Base-by-base conservation (phyloP, 1,140 invertebrate genomes). In the Drosophila malerkotliana region DNA sequence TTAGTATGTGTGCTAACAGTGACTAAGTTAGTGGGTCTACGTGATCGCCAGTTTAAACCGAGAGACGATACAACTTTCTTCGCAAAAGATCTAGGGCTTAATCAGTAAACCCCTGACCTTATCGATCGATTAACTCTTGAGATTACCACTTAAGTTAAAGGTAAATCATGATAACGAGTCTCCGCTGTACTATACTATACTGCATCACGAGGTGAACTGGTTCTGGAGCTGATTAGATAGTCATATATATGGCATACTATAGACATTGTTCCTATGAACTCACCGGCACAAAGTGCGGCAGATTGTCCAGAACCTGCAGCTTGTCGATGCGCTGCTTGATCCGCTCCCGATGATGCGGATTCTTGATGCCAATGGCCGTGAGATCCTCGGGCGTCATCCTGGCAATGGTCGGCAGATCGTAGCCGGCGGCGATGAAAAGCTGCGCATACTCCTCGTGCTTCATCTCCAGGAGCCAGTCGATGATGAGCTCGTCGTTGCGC, bases 321-420 rank as follows among this genome's bases (percentile, higher is more conserved):
- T 97, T 96, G 49, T 97, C 97, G 85, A 99, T 99, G 93, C 99
- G 98, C 51, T 97, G 95, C 93, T 99, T 99, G 73, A 99, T 94
- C 79, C 96, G 94, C 90, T 99, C 99, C 66, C 99, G 94, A 92
- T 99, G 98, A 92, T 98, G 97, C 32, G 99, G 99, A 93, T 99
- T 99, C 85, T 98, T 99, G 77, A 99, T 99, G 80, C 96, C 96
- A 81, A 96, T 95, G 44, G 95, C 96, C 6, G 96, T 96, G 76
- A 96, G 93, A 93, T 96, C 98, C 93, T 99, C 98, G 0, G 99
- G 98, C 15, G 99, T 99, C 98, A 99, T 99, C 64, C 98, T 94
- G 24, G 97, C 97, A 81, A 99, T 98, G 0, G 98, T 99, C 18
- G 97, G 96, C 93, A 99, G 95, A 93, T 99, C 99, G 92, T 99